Percentiles rank a stretch among this genome's conserved stretches.
Evolutionary conservation across 1,140 invertebrate genomes (phyloP).

Genomic region (Diprion similis): DNA sequence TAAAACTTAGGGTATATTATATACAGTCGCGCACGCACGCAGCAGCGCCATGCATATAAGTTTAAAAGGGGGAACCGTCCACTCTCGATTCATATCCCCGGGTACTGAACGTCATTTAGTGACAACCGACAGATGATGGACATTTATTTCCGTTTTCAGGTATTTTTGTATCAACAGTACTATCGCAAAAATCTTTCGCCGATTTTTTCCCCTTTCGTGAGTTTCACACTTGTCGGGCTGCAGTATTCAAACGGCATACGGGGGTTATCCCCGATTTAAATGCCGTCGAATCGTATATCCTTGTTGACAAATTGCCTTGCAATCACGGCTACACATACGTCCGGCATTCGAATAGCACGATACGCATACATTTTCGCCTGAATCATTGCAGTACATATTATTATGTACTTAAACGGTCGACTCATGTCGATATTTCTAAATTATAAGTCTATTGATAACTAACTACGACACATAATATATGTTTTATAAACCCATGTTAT

Average conservation of each 20-base stretch:
- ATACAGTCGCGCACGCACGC: conserved; percentile 6
- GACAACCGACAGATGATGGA: not conserved
- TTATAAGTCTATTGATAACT: not conserved
- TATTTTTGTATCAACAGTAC: too few species aligned
- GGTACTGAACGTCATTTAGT: conserved; percentile 1
- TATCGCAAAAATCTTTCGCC: too few species aligned
- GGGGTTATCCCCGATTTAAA: too few species aligned
- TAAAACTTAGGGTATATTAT: conserved; percentile 6
- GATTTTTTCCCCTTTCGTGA: too few species aligned
- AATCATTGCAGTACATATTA: too few species aligned
- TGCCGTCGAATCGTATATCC: too few species aligned
- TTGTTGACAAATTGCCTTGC: too few species aligned
- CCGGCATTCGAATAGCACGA: not conserved
- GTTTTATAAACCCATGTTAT: conserved; percentile 2
- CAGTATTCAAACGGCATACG: too few species aligned
- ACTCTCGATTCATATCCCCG: not conserved
- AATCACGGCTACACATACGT: too few species aligned
- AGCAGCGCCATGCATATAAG: not conserved
- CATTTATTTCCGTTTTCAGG: too few species aligned
- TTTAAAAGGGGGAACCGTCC: not conserved
- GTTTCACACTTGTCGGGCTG: too few species aligned
- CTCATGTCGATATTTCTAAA: conserved; percentile 1
- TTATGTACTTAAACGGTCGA: not conserved
- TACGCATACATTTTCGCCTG: not conserved
- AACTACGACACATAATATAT: conserved; percentile 4